A percentile compares a stretch with the other conserved stretches of the same genome.
These are phyloP conservation scores for Quadroppia sp. DNA, from an alignment of 2,888 invertebrate species.

Conservation along the genomic window DNA sequence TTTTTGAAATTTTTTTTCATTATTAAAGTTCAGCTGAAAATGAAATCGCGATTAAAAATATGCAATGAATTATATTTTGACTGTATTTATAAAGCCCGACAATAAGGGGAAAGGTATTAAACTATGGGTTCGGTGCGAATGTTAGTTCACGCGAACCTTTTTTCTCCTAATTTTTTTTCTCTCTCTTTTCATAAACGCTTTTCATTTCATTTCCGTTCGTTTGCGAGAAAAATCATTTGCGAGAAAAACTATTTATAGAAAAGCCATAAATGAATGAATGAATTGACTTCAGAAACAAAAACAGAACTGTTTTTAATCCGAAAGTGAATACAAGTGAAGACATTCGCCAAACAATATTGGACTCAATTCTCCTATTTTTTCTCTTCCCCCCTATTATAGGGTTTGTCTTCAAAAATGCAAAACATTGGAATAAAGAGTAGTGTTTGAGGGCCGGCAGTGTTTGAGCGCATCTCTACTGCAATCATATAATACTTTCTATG, in stretches of 20 bases:
- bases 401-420: conserved; percentile 26
- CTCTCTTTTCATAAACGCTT: conserved; percentile 25
- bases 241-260: conserved; percentile 17
- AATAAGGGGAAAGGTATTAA: conserved; percentile 5
- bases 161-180: conserved; percentile 6
- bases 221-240: conserved; percentile 30
- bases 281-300: not conserved
- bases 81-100: not conserved
- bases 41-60: not conserved
- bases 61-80: not conserved
- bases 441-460: too few species aligned
- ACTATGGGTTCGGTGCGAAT: not conserved
- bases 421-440: too few species aligned
- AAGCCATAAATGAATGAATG: conserved; percentile 29
- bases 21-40: conserved; percentile 13
- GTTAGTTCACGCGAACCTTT: conserved; percentile 31
- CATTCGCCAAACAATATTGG: conserved; percentile 9
- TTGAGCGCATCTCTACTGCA: conserved; percentile 19
- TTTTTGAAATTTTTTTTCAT: too few species aligned
- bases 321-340: not conserved
- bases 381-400: conserved; percentile 35
- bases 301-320: conserved; percentile 32
- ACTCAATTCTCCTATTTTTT: conserved; percentile 6
- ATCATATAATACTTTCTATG: conserved; percentile 34
- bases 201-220: conserved; percentile 31